Percentiles rank a stretch among this genome's conserved stretches.
Conservation (phyloP, 53 echinoderm and acorn worm genomes). For the Apostichopus leukothele region DNA sequence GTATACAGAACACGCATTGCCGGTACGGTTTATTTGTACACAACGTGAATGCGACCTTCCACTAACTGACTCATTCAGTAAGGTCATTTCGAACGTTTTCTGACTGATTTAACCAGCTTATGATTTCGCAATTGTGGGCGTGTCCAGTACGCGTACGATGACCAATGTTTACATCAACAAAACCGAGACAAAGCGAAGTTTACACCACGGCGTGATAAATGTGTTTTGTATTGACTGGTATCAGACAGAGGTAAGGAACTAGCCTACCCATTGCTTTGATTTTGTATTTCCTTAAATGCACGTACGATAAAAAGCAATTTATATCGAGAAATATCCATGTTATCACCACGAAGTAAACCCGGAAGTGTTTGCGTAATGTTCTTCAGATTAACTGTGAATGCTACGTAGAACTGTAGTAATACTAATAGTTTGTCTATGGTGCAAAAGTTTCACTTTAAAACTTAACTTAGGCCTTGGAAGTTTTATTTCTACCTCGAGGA, state of each 20-base stretch:
- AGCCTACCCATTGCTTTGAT: not conserved
- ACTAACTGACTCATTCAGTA: not conserved
- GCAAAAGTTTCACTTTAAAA: too few species aligned
- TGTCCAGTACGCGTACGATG: not conserved
- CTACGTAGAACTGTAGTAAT: too few species aligned
- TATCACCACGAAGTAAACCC: too few species aligned
- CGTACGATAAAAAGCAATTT: too few species aligned
- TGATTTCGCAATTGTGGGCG: constrained; percentile 16
- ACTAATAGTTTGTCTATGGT: too few species aligned
- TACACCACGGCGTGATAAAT: not conserved
- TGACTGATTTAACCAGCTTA: not conserved
- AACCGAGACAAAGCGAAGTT: not conserved
- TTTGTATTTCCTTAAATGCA: not conserved
- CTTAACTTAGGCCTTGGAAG: too few species aligned
- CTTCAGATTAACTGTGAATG: too few species aligned
- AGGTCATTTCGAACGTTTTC: not conserved
- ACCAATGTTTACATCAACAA: constrained; percentile 17
- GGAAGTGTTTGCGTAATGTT: too few species aligned
- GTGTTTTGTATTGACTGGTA: not conserved
- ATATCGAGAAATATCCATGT: too few species aligned
- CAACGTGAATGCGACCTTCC: not conserved
- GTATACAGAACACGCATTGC: too few species aligned
- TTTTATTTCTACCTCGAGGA: too few species aligned
- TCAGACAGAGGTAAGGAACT: not conserved
- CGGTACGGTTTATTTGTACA: too few species aligned